Percentiles rank a stretch among this genome's conserved stretches.
Evolutionary conservation across 2,797 vertebrate genomes (phyloP).

Genomic region (Platyrinchus mystaceus): DNA sequence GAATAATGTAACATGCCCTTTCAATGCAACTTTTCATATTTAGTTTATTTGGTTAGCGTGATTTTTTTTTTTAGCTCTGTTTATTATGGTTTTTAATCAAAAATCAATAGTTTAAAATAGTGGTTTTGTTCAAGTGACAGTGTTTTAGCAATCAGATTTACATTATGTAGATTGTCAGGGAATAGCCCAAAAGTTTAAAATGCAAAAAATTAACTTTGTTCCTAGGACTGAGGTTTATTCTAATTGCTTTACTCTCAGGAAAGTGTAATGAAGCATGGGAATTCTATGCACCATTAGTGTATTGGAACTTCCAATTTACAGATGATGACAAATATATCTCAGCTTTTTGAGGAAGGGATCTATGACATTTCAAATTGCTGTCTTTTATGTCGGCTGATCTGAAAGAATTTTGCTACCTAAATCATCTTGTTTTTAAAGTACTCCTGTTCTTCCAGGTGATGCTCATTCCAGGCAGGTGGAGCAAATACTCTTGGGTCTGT

Average conservation of each 20-base stretch:
- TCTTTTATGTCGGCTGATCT: slow-evolving; percentile 69
- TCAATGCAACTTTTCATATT: slow-evolving; percentile 98
- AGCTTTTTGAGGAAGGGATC: slow-evolving; percentile 73
- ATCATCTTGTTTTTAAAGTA: slow-evolving; percentile 69
- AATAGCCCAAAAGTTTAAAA: slow-evolving; percentile 93
- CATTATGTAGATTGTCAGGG: slow-evolving; percentile 92
- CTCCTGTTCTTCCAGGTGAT: slow-evolving; percentile 73
- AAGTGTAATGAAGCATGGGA: slow-evolving; percentile 80
- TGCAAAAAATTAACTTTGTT: slow-evolving; percentile 87
- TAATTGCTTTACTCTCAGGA: slow-evolving; percentile 84
- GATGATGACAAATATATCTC: slow-evolving; percentile 63
- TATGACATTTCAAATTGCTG: slow-evolving; percentile 74
- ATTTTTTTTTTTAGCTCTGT: slow-evolving; percentile 86
- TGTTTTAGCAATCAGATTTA: slow-evolving; percentile 93
- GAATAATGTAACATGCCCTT: slow-evolving; percentile 96
- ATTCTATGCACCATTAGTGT: slow-evolving; percentile 76
- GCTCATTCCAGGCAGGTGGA: slow-evolving; percentile 76
- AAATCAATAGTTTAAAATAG: slow-evolving; percentile 80
- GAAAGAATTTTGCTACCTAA: slow-evolving; percentile 78
- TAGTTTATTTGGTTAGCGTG: slow-evolving; percentile 87
- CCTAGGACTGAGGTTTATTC: slow-evolving; percentile 82
- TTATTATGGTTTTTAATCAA: slow-evolving; percentile 89
- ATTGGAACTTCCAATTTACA: slow-evolving; percentile 76
- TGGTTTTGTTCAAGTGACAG: slow-evolving; percentile 83
- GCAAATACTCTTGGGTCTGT: slow-evolving; percentile 72